A percentile compares a stretch with the other conserved stretches of the same genome.
Evolutionary conservation across 1,140 invertebrate species (phyloP).

Genomic region (Drosophila pandora): DNA sequence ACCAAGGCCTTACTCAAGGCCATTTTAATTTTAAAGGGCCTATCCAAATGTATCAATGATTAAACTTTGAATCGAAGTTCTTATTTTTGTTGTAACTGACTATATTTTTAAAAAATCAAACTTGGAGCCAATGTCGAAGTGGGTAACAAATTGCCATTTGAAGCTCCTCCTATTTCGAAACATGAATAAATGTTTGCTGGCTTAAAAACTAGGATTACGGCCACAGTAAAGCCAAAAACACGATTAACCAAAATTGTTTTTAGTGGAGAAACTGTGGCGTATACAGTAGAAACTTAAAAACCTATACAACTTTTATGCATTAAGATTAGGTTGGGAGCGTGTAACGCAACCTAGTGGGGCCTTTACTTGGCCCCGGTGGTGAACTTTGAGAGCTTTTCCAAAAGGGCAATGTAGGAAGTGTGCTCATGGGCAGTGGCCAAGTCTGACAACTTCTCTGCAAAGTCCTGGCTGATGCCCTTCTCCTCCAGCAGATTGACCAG

Average conservation of each 20-base stretch:
- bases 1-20: slow-evolving; percentile 11
- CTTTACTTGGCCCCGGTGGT: slow-evolving; percentile 87
- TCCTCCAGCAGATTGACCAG: slow-evolving; percentile 97
- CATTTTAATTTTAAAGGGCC: slow-evolving; percentile 1
- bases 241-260: slow-evolving; percentile 49
- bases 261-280: slow-evolving; percentile 64
- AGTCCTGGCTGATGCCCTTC: slow-evolving; percentile 95
- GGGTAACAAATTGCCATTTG: slow-evolving; percentile 20
- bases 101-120: slow-evolving; percentile 54
- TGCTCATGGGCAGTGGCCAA: slow-evolving; percentile 96
- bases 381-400: slow-evolving; percentile 94
- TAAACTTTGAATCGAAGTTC: no score
- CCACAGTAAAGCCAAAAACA: slow-evolving; percentile 48
- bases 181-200: slow-evolving; percentile 44
- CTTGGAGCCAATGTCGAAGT: slow-evolving; percentile 11
- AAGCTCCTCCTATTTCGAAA: slow-evolving; percentile 18
- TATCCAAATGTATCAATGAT: slow-evolving; percentile 8
- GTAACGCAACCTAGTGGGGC: background rate
- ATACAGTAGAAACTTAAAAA: slow-evolving; percentile 69
- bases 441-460: slow-evolving; percentile 93
- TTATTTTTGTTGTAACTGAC: background rate
- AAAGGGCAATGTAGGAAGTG: slow-evolving; percentile 92
- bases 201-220: slow-evolving; percentile 42
- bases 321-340: slow-evolving; percentile 44
- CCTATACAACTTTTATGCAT: slow-evolving; percentile 59